phyloP scores from a whole-genome alignment of 2,113 vertebrate species.

The Festucalex cinctus region DNA sequence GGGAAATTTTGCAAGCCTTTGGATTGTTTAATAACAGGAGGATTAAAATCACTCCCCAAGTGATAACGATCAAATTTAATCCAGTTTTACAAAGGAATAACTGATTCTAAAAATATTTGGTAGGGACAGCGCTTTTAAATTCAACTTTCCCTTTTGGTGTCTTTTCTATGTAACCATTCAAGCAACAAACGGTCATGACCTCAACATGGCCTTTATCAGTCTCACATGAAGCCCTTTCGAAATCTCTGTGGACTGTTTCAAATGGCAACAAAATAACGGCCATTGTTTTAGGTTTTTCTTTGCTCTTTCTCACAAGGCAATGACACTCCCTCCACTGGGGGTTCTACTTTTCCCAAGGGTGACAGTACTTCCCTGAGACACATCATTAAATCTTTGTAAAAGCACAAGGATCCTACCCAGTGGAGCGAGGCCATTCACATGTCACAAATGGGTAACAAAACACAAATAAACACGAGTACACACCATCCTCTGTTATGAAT shows the following conservation, averaged over 20 bases:
- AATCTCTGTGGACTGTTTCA: conserved; percentile 9
- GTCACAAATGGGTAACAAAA: conserved; percentile 13
- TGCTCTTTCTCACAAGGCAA: conserved; percentile 33
- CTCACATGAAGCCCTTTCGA: not conserved
- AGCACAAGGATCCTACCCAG: conserved; percentile 23
- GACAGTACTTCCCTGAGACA: conserved; percentile 35
- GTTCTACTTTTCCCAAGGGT: conserved; percentile 46
- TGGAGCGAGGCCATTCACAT: conserved; percentile 20
- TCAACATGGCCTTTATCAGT: not conserved
- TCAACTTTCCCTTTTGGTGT: not conserved
- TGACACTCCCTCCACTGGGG: conserved; percentile 28
- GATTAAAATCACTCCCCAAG: too few relatives aligned
- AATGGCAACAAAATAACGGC: conserved; percentile 26
- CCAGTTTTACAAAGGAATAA: too few relatives aligned
- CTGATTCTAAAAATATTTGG: too few relatives aligned
- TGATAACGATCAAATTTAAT: too few relatives aligned
- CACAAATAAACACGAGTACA: conserved; percentile 13
- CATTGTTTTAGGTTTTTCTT: conserved; percentile 29
- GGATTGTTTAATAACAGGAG: too few relatives aligned
- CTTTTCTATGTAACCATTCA: not conserved
- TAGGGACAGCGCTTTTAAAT: not conserved
- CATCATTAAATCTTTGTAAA: conserved; percentile 51
- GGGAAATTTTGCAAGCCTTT: too few relatives aligned
- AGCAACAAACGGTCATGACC: not conserved
- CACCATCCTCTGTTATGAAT: conserved; percentile 11